Base-by-base conservation (phyloP, 2,113 vertebrate genomes). In the Albula goreensis region DNA sequence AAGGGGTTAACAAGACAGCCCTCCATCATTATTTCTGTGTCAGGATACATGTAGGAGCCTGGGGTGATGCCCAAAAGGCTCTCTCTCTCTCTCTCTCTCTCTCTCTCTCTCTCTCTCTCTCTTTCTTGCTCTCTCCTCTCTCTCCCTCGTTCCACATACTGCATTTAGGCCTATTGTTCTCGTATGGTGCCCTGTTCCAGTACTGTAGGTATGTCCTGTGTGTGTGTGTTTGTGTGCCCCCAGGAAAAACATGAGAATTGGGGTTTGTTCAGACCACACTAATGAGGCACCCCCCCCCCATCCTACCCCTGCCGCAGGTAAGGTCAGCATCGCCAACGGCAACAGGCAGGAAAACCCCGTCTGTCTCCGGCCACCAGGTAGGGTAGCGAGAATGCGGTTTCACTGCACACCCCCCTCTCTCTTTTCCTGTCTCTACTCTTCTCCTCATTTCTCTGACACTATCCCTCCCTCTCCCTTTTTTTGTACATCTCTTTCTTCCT, bases 21-120 rank as follows among this genome's bases (percentile, higher is more conserved):
- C 2, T 56, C 7, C 53, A n/a, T 31, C 70, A 10, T 25, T 84
- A 51, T 50, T 50, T 85, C 63, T 80, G 82, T 80, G 89, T 89
- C 87, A 83, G 90, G 89, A 90, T 83, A 85, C 84, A 86, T 91
- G 89, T 89, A 86, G 90, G 85, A 63, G 89, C 86, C 90, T 91
- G 85, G 88, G 60, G 15, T 10, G 12, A 25, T 31, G 80, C 70
- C 70, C 70, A n/a, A 13, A 81, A 22, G 50, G 66, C 9, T 17
- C 57, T 66, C 50, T 13, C 6, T 86, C 53, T 63, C 53, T 56
- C 53, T 11, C 53, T 56, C 5, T 11, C 19, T 60, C 41, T 78
- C 11, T 63, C 0, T 22, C 78, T 77, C 5, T 17, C 15, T 17
- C 63, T 31, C 84, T 83, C 53, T 1, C 53, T 60, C 63, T 70